Evolutionary conservation across 1,140 invertebrate species (phyloP).

Genomic region (Pseudoatta argentina): DNA sequence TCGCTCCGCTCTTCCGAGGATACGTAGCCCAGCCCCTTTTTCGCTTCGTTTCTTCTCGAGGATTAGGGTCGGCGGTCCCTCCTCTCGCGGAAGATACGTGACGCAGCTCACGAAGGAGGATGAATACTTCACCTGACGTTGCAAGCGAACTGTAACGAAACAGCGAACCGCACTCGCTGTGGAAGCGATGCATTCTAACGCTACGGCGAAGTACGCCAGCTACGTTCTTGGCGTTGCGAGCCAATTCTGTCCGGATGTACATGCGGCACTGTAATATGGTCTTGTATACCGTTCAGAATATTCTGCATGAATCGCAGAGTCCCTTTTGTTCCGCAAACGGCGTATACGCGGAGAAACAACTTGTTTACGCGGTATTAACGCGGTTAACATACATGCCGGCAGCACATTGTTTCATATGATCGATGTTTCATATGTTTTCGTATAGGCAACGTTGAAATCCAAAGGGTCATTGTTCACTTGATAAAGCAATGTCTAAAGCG

Average conservation of each 20-base stretch:
- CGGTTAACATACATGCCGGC: conserved; percentile 45
- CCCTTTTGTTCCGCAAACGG: conserved; percentile 56
- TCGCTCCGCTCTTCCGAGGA: conserved; percentile 41
- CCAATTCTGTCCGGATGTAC: conserved; percentile 58
- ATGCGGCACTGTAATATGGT: conserved; percentile 51
- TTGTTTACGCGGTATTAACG: conserved; percentile 56
- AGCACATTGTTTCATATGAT: conserved; percentile 59
- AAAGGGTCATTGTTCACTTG: conserved; percentile 16
- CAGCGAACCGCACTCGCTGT: conserved; percentile 70
- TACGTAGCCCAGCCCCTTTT: conserved; percentile 47
- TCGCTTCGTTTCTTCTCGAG: conserved; percentile 51
- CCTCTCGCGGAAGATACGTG: conserved; percentile 25
- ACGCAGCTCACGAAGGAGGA: conserved; percentile 35
- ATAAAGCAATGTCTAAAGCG: not conserved
- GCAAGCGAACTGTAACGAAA: conserved; percentile 69
- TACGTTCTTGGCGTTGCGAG: conserved; percentile 53
- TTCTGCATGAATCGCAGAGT: conserved; percentile 55
- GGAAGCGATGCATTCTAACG: conserved; percentile 70
- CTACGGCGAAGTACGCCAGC: conserved; percentile 47
- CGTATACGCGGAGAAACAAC: conserved; percentile 47
- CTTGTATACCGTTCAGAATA: conserved; percentile 61
- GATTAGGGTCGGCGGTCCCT: conserved; percentile 20
- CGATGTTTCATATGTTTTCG: conserved; percentile 59
- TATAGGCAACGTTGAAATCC: conserved; percentile 19
- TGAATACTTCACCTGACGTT: conserved; percentile 65